Evolutionary conservation across 2,888 invertebrate species (phyloP).

Genomic region (Holacanthella duospinosa): DNA sequence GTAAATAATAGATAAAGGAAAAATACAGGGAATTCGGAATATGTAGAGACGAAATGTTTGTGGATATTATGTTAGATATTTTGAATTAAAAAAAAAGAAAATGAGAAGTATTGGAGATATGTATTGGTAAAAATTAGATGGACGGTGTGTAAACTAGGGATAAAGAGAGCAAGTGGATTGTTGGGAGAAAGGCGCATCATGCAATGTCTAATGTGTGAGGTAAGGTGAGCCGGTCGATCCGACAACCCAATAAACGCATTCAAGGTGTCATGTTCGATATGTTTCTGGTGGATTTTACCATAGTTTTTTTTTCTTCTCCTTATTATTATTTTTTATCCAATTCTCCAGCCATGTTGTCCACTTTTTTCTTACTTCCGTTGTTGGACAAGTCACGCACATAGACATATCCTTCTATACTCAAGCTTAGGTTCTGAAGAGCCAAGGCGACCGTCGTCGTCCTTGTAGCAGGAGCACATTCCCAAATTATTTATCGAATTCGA

Average conservation of each 20-base stretch:
- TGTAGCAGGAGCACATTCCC: not conserved
- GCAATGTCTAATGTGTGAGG: no score
- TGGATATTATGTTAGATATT: no score
- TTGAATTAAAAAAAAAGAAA: no score
- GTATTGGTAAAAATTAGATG: no score
- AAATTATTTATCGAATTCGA: constrained; percentile 5
- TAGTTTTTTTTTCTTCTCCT: constrained; percentile 7
- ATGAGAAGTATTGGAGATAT: no score
- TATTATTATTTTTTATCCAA: not conserved
- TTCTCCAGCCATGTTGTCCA: constrained; percentile 32
- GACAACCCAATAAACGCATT: constrained; percentile 31
- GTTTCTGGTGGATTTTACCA: constrained; percentile 23
- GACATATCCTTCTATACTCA: not conserved
- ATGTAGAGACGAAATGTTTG: no score
- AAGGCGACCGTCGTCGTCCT: not conserved
- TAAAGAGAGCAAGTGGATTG: constrained; percentile 8
- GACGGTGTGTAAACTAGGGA: no score
- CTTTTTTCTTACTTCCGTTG: constrained; percentile 36
- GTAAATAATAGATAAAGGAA: no score
- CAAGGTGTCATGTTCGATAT: constrained; percentile 36
- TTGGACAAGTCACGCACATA: constrained; percentile 34
- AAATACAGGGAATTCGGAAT: no score
- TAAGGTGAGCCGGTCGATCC: constrained; percentile 15
- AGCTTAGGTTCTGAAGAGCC: not conserved
- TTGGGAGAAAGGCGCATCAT: constrained; percentile 10